phyloP scores from a whole-genome alignment of 2,797 vertebrate genomes.

The Pitangus sulphuratus region DNA sequence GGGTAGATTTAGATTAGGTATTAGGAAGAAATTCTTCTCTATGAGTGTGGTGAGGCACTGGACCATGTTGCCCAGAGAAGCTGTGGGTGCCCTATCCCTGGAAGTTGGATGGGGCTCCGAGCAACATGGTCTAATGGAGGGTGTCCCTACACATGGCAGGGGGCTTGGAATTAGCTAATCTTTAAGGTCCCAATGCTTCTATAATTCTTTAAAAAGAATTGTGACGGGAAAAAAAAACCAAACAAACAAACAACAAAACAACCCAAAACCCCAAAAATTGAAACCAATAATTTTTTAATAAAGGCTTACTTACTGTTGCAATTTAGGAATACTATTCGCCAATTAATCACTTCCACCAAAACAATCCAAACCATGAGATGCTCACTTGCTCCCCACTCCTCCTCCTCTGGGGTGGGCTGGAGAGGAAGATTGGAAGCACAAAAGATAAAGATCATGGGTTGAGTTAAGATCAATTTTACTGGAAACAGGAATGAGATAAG shows the following conservation, averaged over 20 bases:
- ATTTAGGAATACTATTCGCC: background rate
- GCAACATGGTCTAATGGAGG: background rate
- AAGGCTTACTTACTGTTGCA: background rate
- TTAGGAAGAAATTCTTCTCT: background rate
- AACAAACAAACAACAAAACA: too few species aligned
- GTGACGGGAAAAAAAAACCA: background rate
- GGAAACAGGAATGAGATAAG: background rate
- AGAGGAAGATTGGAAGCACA: background rate
- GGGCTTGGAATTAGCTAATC: background rate
- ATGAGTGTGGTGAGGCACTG: background rate
- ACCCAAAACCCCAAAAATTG: background rate
- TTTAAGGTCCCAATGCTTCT: background rate
- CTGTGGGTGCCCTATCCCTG: too few species aligned
- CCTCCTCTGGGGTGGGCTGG: background rate
- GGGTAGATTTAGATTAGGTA: background rate
- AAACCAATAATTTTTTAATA: background rate
- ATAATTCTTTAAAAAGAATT: background rate
- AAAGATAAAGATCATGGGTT: background rate
- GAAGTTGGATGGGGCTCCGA: background rate
- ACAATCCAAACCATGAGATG: background rate
- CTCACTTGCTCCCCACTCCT: background rate
- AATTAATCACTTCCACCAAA: background rate
- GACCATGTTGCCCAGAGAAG: background rate
- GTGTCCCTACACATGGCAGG: background rate
- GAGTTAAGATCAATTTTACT: background rate